A percentile compares a stretch with the other conserved stretches of the same genome.
Conservation (phyloP, 2,888 invertebrate genomes). For the Drosophila meridiana region DNA sequence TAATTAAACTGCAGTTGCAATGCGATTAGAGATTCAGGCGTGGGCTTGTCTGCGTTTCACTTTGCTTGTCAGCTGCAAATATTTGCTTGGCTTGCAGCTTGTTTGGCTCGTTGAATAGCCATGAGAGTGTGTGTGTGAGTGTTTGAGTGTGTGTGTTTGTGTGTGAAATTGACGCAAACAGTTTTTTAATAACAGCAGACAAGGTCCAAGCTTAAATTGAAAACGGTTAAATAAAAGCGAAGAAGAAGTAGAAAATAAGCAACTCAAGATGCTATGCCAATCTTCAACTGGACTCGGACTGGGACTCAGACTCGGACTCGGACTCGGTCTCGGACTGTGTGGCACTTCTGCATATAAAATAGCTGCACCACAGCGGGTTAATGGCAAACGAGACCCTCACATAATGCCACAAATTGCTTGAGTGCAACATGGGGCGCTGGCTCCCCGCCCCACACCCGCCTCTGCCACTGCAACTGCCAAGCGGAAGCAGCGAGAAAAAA, state of each 20-base stretch:
- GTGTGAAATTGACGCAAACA: constrained; percentile 61
- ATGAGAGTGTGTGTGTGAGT: constrained; percentile 48
- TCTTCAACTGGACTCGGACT: constrained; percentile 8
- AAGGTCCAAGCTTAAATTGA: constrained; percentile 43
- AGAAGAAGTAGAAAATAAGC: constrained; percentile 18
- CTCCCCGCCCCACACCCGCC: neutral
- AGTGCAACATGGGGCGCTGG: constrained; percentile 26
- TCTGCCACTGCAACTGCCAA: constrained; percentile 2
- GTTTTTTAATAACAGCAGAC: constrained; percentile 43
- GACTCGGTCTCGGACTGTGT: constrained; percentile 5
- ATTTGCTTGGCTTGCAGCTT: constrained; percentile 50
- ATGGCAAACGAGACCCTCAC: constrained; percentile 82
- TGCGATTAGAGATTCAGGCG: constrained; percentile 7
- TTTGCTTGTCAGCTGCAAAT: constrained; percentile 60
- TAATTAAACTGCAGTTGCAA: constrained; percentile 30
- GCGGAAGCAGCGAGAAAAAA: constrained; percentile 35
- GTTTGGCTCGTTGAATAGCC: constrained; percentile 43
- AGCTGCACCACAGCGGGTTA: constrained; percentile 70
- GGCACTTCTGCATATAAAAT: constrained; percentile 49
- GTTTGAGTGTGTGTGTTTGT: constrained; percentile 42
- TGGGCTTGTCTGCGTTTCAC: constrained; percentile 21
- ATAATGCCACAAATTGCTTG: constrained; percentile 77
- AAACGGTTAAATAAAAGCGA: constrained; percentile 55
- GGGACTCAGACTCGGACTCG: neutral
- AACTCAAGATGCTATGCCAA: constrained; percentile 22